Evolutionary conservation across 2,113 vertebrate species (phyloP), one percentile per base, ranked within the genome.

Genomic region (Lepisosteus osseus): DNA sequence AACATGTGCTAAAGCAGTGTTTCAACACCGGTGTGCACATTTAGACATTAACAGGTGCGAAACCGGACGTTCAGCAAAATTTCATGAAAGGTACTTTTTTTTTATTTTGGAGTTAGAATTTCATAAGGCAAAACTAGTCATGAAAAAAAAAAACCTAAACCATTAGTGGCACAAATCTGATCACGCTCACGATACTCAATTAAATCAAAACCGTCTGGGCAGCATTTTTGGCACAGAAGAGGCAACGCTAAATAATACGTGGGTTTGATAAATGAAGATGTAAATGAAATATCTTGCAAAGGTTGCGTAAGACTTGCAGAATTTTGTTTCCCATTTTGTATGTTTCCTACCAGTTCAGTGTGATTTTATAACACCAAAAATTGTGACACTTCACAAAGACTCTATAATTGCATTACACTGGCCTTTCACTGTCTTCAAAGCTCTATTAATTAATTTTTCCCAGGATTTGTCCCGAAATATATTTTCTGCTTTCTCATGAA

Each of bases 331-430:
- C 83, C 83, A 77, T 44, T 71, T 68, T 78, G 61, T 66, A 29
- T 84, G 86, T 87, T 83, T 84, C 67, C 87, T 89, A 83, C 85
- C 89, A 92, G 83, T 77, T 80, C 82, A 4, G 41, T 84, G 83
- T 59, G 51, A 86, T 89, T 91, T 88, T 82, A 86, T 90, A 90
- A 89, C 83, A 86, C 83, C 82, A 65, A 90, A 29, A 90, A 92
- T 87, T 90, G 79, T 88, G 91, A 89, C 89, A 92, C 87, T 91
- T 94, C 90, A 89, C 89, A 89, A 90, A 86, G 91, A 90, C 79
- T 71, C 87, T 91, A 74, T 93, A 94, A 95, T 95, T 92, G 85
- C 76, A 89, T 89, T 79, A 81, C 76, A 65, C 69, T 84, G 84
- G 84, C 86, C 87, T 91, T 86, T 74, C 81, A 81, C 78, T 86